Conservation (phyloP, 1,140 invertebrate species). For the Drosophila parabipectinata region DNA sequence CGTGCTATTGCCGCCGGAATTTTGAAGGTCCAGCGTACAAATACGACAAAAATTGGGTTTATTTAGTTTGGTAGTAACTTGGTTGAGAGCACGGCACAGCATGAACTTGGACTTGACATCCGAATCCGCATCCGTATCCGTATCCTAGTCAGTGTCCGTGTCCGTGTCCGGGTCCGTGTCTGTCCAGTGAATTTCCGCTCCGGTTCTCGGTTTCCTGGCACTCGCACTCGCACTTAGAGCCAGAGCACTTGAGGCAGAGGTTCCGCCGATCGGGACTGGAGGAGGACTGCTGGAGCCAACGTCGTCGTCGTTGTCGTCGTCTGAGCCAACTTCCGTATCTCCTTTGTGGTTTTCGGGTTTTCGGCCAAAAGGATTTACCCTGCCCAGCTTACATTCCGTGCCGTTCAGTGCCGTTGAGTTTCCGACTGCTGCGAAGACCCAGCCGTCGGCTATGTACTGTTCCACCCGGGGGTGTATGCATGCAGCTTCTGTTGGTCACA, state of each 20-base stretch:
- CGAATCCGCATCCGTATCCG: slow-evolving; percentile 56
- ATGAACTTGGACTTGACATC: slow-evolving; percentile 69
- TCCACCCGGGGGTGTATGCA: slow-evolving; percentile 83
- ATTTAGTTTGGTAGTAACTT: slow-evolving; percentile 51
- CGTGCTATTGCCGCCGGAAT: slow-evolving; percentile 60
- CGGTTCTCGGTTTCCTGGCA: slow-evolving; percentile 62
- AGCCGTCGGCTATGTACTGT: slow-evolving; percentile 84
- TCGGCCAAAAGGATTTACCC: slow-evolving; percentile 76
- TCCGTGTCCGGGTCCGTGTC: slow-evolving; percentile 43
- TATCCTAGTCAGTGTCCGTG: slow-evolving; percentile 38
- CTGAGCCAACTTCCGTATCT: slow-evolving; percentile 83
- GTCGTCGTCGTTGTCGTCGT: slow-evolving; percentile 65
- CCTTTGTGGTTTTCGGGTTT: slow-evolving; percentile 82
- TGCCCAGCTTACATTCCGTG: slow-evolving; percentile 77
- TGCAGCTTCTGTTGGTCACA: slow-evolving; percentile 81
- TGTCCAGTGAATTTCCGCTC: slow-evolving; percentile 73
- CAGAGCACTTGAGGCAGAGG: slow-evolving; percentile 21
- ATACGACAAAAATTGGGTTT: slow-evolving; percentile 28
- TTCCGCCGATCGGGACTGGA: slow-evolving; percentile 46
- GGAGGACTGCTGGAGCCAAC: slow-evolving; percentile 49
- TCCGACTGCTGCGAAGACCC: slow-evolving; percentile 82
- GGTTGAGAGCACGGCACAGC: slow-evolving; percentile 40
- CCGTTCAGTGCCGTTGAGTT: slow-evolving; percentile 49
- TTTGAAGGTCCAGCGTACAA: slow-evolving; percentile 21
- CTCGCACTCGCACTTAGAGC: slow-evolving; percentile 26